These are phyloP conservation scores for Teleopsis dalmanni DNA, from an alignment of 1,140 invertebrate species.

Conservation along the genomic window DNA sequence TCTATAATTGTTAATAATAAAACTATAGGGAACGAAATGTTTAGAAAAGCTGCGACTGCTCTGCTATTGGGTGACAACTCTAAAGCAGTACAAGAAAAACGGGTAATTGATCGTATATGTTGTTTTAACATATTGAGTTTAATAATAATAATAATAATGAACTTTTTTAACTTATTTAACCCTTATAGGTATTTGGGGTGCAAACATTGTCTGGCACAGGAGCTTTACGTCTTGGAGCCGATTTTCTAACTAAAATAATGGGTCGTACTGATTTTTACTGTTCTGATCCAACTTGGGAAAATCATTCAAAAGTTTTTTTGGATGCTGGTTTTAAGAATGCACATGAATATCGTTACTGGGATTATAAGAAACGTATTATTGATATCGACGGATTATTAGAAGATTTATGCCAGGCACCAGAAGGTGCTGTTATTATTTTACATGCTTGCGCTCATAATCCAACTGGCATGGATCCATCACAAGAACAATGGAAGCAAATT, in stretches of 20 bases:
- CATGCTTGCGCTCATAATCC: slow-evolving; percentile 98
- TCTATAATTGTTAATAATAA: too few species aligned
- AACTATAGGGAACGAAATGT: slow-evolving; percentile 61
- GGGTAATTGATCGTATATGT: too few species aligned
- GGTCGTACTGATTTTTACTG: slow-evolving; percentile 80
- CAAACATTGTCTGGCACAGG: slow-evolving; percentile 94
- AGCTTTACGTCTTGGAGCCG: slow-evolving; percentile 77
- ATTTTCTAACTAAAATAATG: slow-evolving; percentile 72
- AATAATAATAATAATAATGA: too few species aligned
- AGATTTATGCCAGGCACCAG: slow-evolving; percentile 74
- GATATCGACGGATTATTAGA: slow-evolving; percentile 79
- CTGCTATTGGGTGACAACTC: slow-evolving; percentile 80
- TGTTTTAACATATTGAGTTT: too few species aligned
- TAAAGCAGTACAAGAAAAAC: slow-evolving; percentile 64
- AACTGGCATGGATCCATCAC: slow-evolving; percentile 85
- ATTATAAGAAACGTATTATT: slow-evolving; percentile 63
- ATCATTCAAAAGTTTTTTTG: slow-evolving; percentile 83
- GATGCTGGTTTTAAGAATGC: slow-evolving; percentile 78
- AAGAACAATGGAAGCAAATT: slow-evolving; percentile 77
- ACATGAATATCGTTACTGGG: slow-evolving; percentile 89
- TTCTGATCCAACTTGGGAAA: slow-evolving; percentile 94
- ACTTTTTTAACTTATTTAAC: too few species aligned
- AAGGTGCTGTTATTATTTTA: slow-evolving; percentile 83
- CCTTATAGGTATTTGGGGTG: slow-evolving; percentile 75
- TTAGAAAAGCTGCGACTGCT: slow-evolving; percentile 66